These are phyloP conservation scores for Gadopsis marmoratus DNA, from an alignment of 2,797 vertebrate genomes.

Conservation along the genomic window DNA sequence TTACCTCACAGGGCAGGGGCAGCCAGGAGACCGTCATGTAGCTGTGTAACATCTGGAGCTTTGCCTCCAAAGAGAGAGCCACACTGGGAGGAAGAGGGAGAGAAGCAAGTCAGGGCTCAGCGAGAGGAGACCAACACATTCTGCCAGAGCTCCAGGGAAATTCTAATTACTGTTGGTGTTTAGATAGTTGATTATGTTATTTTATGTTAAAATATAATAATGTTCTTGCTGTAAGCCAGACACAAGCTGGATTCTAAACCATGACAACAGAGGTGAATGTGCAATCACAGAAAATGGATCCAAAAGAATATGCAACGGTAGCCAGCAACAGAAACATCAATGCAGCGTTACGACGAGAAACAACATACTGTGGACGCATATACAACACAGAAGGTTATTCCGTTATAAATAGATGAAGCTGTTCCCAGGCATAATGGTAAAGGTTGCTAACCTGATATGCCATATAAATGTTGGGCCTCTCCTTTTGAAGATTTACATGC, in stretches of 20 bases:
- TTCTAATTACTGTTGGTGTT: not conserved
- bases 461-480: not conserved
- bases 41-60: slow-evolving; percentile 93
- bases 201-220: not conserved
- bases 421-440: not conserved
- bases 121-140: not conserved
- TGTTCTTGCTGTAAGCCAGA: not conserved
- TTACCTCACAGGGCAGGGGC: slow-evolving; percentile 91
- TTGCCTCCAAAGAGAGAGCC: slow-evolving; percentile 94
- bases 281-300: not conserved
- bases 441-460: not conserved
- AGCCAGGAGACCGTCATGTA: slow-evolving; percentile 95
- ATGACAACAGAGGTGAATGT: not conserved
- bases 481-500: not conserved
- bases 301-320: not conserved
- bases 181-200: not conserved
- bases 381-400: not conserved
- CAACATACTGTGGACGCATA: not conserved
- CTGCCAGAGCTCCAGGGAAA: not conserved
- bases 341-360: not conserved
- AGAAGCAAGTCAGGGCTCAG: not conserved
- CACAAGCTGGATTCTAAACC: not conserved
- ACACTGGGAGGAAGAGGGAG: slow-evolving; percentile 81
- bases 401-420: not conserved
- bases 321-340: not conserved